Base-by-base conservation (phyloP, 30 jellyfish, hydroid and myxozoan genomes). In the Hydractinia echinata region DNA sequence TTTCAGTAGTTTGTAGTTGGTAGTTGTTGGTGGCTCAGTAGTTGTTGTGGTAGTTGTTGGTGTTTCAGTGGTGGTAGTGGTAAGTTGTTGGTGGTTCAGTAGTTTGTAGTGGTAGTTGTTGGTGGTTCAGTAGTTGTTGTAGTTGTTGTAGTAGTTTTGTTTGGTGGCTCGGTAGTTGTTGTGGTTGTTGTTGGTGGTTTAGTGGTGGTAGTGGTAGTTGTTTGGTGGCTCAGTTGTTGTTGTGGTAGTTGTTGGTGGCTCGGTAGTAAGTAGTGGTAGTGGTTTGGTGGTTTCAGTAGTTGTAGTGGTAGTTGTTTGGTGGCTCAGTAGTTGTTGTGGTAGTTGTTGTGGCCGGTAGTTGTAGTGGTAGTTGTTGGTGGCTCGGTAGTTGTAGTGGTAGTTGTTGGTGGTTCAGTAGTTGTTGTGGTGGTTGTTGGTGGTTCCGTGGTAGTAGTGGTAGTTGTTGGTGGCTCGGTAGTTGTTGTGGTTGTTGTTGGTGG, bases 311-410 rank as follows among this genome's bases (percentile, higher is more conserved):
- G 74, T 64, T 50, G 73, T 62, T 10, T 5, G 73, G 16, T n/a
- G 73, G 73, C 4, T 62, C 73, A 5, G 73, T 44, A 5, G 73
- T 62, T n/a, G 73, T 62, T 62, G 73, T 62, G 16, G 73, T 62
- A n/a, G 73, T 44, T n/a, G 19, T n/a, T n/a, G 74, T 13, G 4
- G 19, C 18, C 39, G 7, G 74, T 64, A 6, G 74, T 64, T 7
- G 74, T 64, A 51, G 74, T 64, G 39, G 74, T 58, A 11, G 69
- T 64, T 44, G 74, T 64, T 6, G 74, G 19, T n/a, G 74, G 19
- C 39, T 44, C 51, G 10, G 19, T 51, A 7, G 74, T 44, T 51
- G 74, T 64, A n/a, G 74, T 64, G 8, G 74, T 64, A 6, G 74
- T 64, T 64, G 74, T 64, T 6, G 74, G 19, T 6, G 74, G 74